These are phyloP conservation scores for Poecilia velifera DNA, from an alignment of 2,797 vertebrate genomes.

Conservation along the genomic window DNA sequence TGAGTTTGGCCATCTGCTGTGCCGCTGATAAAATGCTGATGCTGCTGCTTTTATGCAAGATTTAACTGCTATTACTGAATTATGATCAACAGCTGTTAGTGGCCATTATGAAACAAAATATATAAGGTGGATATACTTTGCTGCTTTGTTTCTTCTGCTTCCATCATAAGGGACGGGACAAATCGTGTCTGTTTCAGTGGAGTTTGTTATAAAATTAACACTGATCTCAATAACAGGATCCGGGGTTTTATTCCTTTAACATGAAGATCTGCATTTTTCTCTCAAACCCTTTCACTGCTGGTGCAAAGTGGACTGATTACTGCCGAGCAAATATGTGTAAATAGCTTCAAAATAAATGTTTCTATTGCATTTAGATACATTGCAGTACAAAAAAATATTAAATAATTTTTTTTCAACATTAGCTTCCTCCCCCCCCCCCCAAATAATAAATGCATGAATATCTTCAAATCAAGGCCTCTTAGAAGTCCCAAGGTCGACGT, in stretches of 20 bases:
- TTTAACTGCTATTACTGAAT: conserved; percentile 6
- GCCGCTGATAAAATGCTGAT: conserved; percentile 5
- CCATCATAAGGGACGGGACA: not conserved
- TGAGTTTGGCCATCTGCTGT: conserved; percentile 18
- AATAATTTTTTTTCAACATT: not conserved
- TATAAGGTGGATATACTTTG: not conserved
- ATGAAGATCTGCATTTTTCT: not conserved
- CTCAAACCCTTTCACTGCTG: not conserved
- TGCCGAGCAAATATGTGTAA: not conserved
- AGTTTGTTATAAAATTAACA: not conserved
- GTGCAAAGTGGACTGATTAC: not conserved
- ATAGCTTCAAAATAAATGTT: not conserved
- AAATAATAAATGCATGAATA: not conserved
- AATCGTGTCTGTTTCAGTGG: not conserved
- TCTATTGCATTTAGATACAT: not conserved
- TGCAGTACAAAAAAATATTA: not conserved
- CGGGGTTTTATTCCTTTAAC: not conserved
- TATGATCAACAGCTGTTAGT: conserved; percentile 20
- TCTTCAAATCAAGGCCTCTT: not conserved
- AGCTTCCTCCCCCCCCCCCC: not conserved
- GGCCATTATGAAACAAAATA: not conserved
- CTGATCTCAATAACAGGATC: not conserved
- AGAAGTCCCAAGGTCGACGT: not conserved
- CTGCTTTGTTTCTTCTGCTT: conserved; percentile 2
- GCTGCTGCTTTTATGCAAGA: conserved; percentile 5